phyloP scores from a whole-genome alignment of 1,140 invertebrate species.

The Probaryconus sp. region DNA sequence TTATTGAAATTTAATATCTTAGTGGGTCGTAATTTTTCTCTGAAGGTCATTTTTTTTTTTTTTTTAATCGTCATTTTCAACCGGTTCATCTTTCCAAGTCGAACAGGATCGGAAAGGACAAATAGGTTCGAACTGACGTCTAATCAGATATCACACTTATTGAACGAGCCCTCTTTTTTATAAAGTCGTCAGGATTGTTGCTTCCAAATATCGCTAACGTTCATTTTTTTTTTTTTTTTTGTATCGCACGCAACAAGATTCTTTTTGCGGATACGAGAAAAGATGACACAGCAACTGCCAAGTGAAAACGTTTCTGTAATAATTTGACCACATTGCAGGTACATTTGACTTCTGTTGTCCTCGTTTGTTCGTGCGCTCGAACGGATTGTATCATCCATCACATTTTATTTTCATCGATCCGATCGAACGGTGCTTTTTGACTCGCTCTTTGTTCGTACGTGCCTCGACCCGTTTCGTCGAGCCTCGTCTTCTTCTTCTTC shows the following conservation, averaged over 20 bases:
- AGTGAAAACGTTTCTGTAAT: constrained; percentile 35
- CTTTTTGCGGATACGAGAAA: not conserved
- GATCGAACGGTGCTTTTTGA: constrained; percentile 33
- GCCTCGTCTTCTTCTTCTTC: constrained; percentile 1
- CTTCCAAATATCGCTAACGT: constrained; percentile 31
- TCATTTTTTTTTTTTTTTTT: constrained; percentile 18
- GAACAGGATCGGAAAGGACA: constrained; percentile 18
- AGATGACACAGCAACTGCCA: constrained; percentile 46
- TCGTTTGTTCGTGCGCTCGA: constrained; percentile 18
- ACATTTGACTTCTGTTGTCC: constrained; percentile 39
- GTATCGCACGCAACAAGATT: constrained; percentile 6
- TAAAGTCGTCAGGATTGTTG: constrained; percentile 46
- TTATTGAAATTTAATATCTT: too few relatives aligned
- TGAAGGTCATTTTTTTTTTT: too few relatives aligned
- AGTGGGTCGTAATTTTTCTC: too few relatives aligned
- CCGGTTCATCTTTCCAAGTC: not conserved
- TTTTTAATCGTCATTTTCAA: too few relatives aligned
- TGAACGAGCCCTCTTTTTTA: constrained; percentile 31
- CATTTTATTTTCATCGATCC: constrained; percentile 47
- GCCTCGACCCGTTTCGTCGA: not conserved
- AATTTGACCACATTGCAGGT: constrained; percentile 35
- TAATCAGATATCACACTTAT: constrained; percentile 23
- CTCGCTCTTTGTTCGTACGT: constrained; percentile 27
- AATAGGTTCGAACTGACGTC: constrained; percentile 13
- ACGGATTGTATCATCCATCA: constrained; percentile 54